These are phyloP conservation scores for Solenopsis invicta DNA, from an alignment of 1,140 invertebrate genomes.

Conservation along the genomic window DNA sequence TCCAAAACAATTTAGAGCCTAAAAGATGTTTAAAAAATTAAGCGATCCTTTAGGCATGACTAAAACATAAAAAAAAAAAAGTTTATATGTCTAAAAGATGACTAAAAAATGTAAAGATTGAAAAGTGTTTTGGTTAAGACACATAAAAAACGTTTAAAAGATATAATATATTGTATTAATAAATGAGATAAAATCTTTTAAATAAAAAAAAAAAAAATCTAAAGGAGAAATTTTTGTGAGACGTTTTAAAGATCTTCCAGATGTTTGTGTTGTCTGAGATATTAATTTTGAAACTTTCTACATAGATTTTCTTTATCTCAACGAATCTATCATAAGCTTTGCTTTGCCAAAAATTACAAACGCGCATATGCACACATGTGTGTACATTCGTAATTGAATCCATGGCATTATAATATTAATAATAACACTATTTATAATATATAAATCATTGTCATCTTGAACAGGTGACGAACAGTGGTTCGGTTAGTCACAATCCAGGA, in stretches of 20 bases:
- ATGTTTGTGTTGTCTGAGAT: constrained; percentile 48
- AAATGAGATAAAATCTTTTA: not conserved
- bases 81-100: not conserved
- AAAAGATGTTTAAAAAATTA: constrained; percentile 2
- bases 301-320: constrained; percentile 10
- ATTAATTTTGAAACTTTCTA: not conserved
- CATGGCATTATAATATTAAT: not conserved
- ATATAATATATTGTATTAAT: not conserved
- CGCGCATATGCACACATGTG: not conserved
- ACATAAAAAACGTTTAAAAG: not conserved
- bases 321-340: constrained; percentile 8
- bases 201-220: not conserved
- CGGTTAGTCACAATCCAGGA: constrained; percentile 24
- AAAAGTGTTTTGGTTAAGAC: not conserved
- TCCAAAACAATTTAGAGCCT: not conserved
- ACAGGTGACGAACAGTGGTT: constrained; percentile 59
- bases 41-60: not conserved
- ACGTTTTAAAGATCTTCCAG: not conserved
- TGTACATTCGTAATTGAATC: not conserved
- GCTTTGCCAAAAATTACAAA: not conserved
- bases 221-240: not conserved
- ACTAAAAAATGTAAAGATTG: not conserved
- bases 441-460: constrained; percentile 41
- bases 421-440: not conserved
- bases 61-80: not conserved